Evolutionary conservation across 2,797 vertebrate species (phyloP), one percentile per base, ranked within the genome.

Genomic region (Galagoides demidoff): DNA sequence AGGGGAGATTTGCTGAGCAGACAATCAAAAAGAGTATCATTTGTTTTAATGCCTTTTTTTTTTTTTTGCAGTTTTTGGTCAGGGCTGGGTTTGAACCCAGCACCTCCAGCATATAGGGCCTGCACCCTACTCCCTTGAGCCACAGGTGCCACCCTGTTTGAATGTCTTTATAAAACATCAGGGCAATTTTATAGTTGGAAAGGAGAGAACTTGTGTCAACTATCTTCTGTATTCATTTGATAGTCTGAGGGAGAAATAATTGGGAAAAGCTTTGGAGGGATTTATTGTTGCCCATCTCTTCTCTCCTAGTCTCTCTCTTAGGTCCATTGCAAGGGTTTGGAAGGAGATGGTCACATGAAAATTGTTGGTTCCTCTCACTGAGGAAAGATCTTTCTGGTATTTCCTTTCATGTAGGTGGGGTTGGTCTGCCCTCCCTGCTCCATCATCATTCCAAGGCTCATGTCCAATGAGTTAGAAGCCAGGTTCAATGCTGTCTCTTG

Each of bases 1-100:
- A 13, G 25, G 43, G 22, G 31, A 76, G 17, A 61, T 82, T 79
- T 66, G 23, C 43, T 3, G 52, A 5, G 31, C 7, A 76, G 34
- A 82, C 2, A 94, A 45, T 78, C 0, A 52, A 89, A 92, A 91
- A 90, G 17, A 76, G 19, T 94, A 81, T 85, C 4, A 78, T 89
- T 76, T 91, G 20, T 73, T 79, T 64, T 73, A 68, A 19, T 22
- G 63, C 83, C 34, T 49, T 91, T 34, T n/a, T n/a, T n/a, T n/a
- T n/a, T n/a, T n/a, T n/a, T n/a, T n/a, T n/a, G n/a, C n/a, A n/a
- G n/a, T n/a, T n/a, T n/a, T n/a, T n/a, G n/a, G n/a, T n/a, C n/a
- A n/a, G n/a, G n/a, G n/a, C n/a, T n/a, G n/a, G n/a, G n/a, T n/a
- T n/a, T n/a, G n/a, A n/a, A n/a, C n/a, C n/a, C n/a, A n/a, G n/a